Conservation (phyloP, 2,113 vertebrate genomes). For the Aleadryas rufinucha region DNA sequence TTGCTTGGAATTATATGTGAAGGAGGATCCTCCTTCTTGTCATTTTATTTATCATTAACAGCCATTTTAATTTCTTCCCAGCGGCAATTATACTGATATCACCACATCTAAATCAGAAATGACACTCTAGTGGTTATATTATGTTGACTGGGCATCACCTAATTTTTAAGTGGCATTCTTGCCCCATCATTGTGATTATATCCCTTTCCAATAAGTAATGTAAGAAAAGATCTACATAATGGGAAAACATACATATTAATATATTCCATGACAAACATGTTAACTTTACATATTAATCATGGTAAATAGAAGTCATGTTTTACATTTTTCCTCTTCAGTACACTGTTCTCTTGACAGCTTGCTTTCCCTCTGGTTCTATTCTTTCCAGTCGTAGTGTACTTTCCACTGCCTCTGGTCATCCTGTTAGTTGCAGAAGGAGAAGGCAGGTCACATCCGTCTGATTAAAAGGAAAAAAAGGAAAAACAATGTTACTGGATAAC, state of each 20-base stretch:
- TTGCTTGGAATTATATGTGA: slow-evolving; percentile 41
- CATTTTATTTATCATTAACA: slow-evolving; percentile 74
- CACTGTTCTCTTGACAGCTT: slow-evolving; percentile 52
- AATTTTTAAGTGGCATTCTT: slow-evolving; percentile 78
- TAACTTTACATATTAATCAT: slow-evolving; percentile 37
- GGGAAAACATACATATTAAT: slow-evolving; percentile 47
- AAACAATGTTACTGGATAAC: not conserved
- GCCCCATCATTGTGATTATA: slow-evolving; percentile 70
- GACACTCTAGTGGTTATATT: slow-evolving; percentile 63
- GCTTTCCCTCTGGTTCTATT: slow-evolving; percentile 50
- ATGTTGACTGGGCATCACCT: slow-evolving; percentile 73
- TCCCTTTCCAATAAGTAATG: slow-evolving; percentile 64
- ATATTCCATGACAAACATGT: slow-evolving; percentile 49
- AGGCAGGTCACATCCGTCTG: slow-evolving; percentile 26
- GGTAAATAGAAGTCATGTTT: slow-evolving; percentile 55
- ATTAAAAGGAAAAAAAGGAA: not conserved
- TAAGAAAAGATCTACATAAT: slow-evolving; percentile 49
- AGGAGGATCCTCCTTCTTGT: slow-evolving; percentile 64
- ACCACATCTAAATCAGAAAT: slow-evolving; percentile 71
- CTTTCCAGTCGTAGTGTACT: not conserved
- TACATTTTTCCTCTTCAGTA: slow-evolving; percentile 42
- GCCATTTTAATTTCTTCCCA: slow-evolving; percentile 72
- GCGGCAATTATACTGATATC: slow-evolving; percentile 69
- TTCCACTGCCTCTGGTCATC: slow-evolving; percentile 43
- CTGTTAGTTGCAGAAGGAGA: not conserved